Percentiles rank a stretch among this genome's conserved stretches.
phyloP scores from a whole-genome alignment of 2,888 invertebrate genomes.

The Drosophila mayaguana region DNA sequence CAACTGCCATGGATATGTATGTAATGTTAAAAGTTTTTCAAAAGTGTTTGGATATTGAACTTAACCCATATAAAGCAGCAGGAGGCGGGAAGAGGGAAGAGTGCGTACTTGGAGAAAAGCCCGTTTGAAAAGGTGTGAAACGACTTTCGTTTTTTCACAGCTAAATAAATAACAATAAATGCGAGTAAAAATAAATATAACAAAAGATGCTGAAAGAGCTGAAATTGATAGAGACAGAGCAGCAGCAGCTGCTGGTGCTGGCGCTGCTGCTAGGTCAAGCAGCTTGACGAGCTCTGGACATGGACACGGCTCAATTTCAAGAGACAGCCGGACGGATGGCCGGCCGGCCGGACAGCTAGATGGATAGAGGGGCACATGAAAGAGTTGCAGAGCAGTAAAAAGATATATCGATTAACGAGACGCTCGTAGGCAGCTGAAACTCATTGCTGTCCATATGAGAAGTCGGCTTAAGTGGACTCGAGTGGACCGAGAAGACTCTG shows the following conservation, averaged over 20 bases:
- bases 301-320: constrained; percentile 73
- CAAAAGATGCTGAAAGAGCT: constrained; percentile 46
- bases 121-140: constrained; percentile 64
- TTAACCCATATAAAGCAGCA: constrained; percentile 61
- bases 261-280: constrained; percentile 43
- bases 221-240: constrained; percentile 20
- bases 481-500: constrained; percentile 35
- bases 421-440: constrained; percentile 61
- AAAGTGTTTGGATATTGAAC: constrained; percentile 71
- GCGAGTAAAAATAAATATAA: constrained; percentile 49
- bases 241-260: neutral
- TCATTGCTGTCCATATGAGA: constrained; percentile 55
- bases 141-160: constrained; percentile 76
- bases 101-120: constrained; percentile 4
- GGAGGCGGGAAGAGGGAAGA: neutral
- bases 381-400: constrained; percentile 51
- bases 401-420: constrained; percentile 74
- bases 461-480: constrained; percentile 67
- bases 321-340: constrained; percentile 24
- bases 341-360: neutral
- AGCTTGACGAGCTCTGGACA: constrained; percentile 52
- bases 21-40: constrained; percentile 44
- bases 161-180: constrained; percentile 70
- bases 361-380: constrained; percentile 18
- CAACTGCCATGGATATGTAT: constrained; percentile 66